phyloP scores from a whole-genome alignment of 1,140 invertebrate genomes.

The Hylyphantes graminicola region DNA sequence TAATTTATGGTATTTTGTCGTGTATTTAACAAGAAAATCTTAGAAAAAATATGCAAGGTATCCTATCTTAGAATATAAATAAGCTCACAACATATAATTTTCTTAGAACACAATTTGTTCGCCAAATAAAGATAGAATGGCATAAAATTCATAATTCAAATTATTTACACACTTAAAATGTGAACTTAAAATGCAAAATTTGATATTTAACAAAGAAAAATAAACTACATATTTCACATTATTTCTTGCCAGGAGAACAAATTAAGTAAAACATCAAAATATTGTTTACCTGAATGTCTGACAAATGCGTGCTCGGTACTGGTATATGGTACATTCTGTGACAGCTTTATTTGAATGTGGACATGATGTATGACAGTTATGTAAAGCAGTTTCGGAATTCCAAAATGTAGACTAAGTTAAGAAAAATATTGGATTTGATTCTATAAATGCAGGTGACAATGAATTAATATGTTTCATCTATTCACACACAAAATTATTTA shows the following conservation, averaged over 20 bases:
- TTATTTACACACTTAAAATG: too few relatives aligned
- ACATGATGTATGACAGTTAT: constrained; percentile 63
- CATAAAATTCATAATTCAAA: too few relatives aligned
- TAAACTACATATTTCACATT: neutral
- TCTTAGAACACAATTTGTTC: too few relatives aligned
- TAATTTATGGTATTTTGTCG: too few relatives aligned
- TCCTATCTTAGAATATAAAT: too few relatives aligned
- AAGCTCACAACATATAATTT: too few relatives aligned
- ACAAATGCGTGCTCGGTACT: constrained; percentile 67
- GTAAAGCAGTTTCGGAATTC: constrained; percentile 32
- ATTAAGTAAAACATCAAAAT: neutral
- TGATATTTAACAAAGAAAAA: too few relatives aligned
- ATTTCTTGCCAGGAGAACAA: neutral
- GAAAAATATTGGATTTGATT: constrained; percentile 1
- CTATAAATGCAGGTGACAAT: neutral
- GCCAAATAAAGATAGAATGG: too few relatives aligned
- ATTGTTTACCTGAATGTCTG: constrained; percentile 67
- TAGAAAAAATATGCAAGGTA: too few relatives aligned
- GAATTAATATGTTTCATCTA: neutral
- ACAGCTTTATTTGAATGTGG: constrained; percentile 37
- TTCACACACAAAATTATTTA: neutral
- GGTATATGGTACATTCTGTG: constrained; percentile 58
- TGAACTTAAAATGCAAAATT: too few relatives aligned
- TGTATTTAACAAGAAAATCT: too few relatives aligned
- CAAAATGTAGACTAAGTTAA: constrained; percentile 54